Base-by-base conservation (phyloP, 2,888 invertebrate genomes). In the Sericinus montela region DNA sequence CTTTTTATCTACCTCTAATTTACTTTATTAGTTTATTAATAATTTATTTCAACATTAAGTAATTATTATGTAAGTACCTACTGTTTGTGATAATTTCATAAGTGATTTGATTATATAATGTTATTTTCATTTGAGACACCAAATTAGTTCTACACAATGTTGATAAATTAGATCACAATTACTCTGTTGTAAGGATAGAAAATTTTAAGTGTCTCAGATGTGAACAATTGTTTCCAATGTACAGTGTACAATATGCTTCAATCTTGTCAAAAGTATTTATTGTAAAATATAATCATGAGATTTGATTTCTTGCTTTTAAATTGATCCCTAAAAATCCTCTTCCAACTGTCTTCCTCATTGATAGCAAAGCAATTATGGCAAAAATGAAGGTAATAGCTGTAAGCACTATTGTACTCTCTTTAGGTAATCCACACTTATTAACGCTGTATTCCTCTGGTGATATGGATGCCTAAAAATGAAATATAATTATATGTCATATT, bases 261-360 rank as follows among this genome's bases (percentile, higher is more conserved):
- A 80, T 87, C 86, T 86, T 86, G 85, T 87, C 86, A 86, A 80
- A 79, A 80, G 73, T 87, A 88, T 87, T 87, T 88, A 88, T 87
- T 87, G 70, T 83, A 72, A 74, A 83, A 81, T 82, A 86, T 80
- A 84, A 76, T 70, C 67, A 67, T 73, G 70, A 75, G 68, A 76
- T 75, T 73, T 69, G 66, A 65, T 67, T 55, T 3, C 56, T 60
- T 44, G 47, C 29, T 51, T 49, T 54, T 54, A 56, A 58, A 55
- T 65, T 67, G 1, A 32, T 62, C 53, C 55, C 45, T 56, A 59
- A 34, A 53, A 52, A 57, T 47, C 54, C 59, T 57, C 65, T 67
- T 19, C 75, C 69, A 30, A 77, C 53, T 42, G 54, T 48, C 52
- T 53, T 72, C 39, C 52, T 60, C 29, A 52, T 65, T 4, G 55